A percentile compares a stretch with the other conserved stretches of the same genome.
These are phyloP conservation scores for Cnemophilus loriae DNA, from an alignment of 2,113 vertebrate genomes.

Conservation along the genomic window DNA sequence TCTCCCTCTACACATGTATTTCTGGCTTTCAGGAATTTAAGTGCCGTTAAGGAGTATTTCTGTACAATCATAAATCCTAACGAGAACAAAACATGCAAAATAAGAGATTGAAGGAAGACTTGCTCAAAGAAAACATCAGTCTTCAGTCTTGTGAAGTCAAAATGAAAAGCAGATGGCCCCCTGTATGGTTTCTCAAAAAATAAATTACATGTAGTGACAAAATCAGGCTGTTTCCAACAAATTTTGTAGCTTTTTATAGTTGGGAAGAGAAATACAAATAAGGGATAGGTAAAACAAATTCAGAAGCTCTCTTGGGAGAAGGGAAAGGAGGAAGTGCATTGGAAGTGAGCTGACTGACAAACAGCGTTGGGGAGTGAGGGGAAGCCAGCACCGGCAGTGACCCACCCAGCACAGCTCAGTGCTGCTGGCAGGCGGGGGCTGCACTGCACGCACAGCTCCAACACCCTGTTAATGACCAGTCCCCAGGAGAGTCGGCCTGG, in stretches of 20 bases:
- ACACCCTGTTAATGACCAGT: rapidly evolving
- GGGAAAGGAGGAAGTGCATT: neutral
- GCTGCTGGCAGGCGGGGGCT: neutral
- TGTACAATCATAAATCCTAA: neutral
- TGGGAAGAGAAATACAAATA: neutral
- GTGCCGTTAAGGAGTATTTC: neutral
- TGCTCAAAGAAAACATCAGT: rapidly evolving
- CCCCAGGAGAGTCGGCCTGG: too few species aligned
- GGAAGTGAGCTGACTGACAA: neutral
- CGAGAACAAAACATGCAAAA: neutral
- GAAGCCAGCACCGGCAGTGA: neutral
- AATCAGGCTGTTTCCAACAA: neutral
- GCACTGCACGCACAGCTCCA: neutral
- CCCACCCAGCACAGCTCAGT: rapidly evolving
- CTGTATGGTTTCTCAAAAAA: neutral
- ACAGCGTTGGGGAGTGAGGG: neutral
- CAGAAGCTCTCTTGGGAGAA: neutral
- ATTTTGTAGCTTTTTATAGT: neutral
- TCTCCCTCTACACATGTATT: neutral
- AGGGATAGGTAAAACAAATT: neutral
- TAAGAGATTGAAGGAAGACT: neutral
- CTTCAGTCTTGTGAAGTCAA: neutral
- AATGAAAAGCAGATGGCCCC: neutral
- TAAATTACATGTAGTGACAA: neutral
- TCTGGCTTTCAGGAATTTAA: neutral